Base-by-base conservation (phyloP, 2,797 vertebrate species). In the Botia kubotai region DNA sequence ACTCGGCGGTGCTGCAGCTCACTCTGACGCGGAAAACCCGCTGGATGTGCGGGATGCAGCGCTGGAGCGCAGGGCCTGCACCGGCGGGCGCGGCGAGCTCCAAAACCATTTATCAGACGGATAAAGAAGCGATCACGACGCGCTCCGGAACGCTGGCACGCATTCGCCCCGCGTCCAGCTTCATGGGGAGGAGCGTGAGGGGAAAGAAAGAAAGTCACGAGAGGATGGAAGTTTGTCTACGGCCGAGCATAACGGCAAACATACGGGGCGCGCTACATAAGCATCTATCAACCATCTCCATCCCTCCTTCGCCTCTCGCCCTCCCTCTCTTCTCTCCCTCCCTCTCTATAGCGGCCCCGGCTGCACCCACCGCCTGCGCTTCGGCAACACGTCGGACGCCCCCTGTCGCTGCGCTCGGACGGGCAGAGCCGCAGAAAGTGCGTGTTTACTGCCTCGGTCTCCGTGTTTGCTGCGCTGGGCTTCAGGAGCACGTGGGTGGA, bases 21-120 rank as follows among this genome's bases (percentile, higher is more conserved):
- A 89, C 87, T 80, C 79, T 84, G 57, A 90, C 88, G 68, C 87
- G 86, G 86, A 89, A 90, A 71, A 89, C 84, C 57, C 86, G 87
- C 86, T 88, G 86, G 81, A 87, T 89, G 81, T 86, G 84, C 86
- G 86, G 85, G 82, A 87, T 86, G 81, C 84, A 88, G 83, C 87
- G 84, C 86, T 87, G 87, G 84, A 89, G 89, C 83, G 85, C 84
- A 50, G 87, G 86, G 84, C 88, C 86, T 88, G 86, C 84, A 87
- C 84, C 84, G 81, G 86, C 86, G 86, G 87, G 87, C 83, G 85
- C 87, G 79, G 83, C 82, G 85, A 88, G 82, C 88, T 89, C 87
- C 87, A 90, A 83, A 75, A 89, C 80, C 88, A 90, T 89, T 87
- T 89, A 88, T 84, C 79, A 81, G 78, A 82, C 82, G 68, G 66